Evolutionary conservation across 2,797 vertebrate genomes (phyloP).

Genomic region (Oreochromis mossambicus): DNA sequence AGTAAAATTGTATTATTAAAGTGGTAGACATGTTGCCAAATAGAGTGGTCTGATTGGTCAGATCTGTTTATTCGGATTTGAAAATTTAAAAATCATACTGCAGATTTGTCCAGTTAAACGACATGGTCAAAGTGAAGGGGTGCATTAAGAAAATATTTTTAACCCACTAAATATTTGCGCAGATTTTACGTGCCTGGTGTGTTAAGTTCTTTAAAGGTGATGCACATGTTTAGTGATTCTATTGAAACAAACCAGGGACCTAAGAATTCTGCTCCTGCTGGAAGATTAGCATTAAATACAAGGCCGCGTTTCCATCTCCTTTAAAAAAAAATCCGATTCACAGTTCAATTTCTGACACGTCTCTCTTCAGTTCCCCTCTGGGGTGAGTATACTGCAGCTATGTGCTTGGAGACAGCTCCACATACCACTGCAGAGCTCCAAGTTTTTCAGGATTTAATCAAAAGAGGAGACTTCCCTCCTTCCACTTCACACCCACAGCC

Average conservation of each 20-base stretch:
- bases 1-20: background rate
- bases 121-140: background rate
- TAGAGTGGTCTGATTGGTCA: background rate
- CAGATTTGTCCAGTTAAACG: background rate
- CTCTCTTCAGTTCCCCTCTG: background rate
- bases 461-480: conserved; percentile 10
- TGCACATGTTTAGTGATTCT: background rate
- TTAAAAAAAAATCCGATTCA: background rate
- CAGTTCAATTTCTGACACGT: conserved; percentile 9
- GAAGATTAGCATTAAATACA: conserved; percentile 19
- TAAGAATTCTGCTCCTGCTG: conserved; percentile 1
- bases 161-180: background rate
- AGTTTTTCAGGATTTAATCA: conserved; percentile 26
- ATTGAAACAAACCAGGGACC: conserved; percentile 14
- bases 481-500: conserved; percentile 14
- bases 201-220: background rate
- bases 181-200: background rate
- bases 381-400: background rate
- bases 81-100: background rate
- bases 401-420: conserved; percentile 10
- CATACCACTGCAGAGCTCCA: background rate
- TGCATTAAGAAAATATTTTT: background rate
- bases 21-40: background rate
- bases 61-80: background rate
- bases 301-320: background rate